phyloP scores from a whole-genome alignment of 2,888 invertebrate species.

The Psococerastis gibbosa region DNA sequence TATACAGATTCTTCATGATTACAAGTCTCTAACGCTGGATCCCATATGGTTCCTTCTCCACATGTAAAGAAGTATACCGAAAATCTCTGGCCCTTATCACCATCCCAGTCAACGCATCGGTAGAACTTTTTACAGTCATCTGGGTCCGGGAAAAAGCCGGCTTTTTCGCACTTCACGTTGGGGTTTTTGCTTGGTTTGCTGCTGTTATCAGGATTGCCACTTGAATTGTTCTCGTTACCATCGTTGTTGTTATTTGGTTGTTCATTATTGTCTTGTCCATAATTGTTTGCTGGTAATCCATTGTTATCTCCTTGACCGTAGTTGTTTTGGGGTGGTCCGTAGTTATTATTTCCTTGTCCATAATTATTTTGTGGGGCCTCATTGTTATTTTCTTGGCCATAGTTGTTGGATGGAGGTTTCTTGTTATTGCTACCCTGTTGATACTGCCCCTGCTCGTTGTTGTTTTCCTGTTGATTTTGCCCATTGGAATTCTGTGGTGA shows the following conservation, averaged over 20 bases:
- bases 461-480: conserved; percentile 15
- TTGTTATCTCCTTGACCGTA: conserved; percentile 14
- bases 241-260: conserved; percentile 14
- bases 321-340: conserved; percentile 12
- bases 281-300: conserved; percentile 11
- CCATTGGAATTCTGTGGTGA: conserved; percentile 15
- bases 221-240: conserved; percentile 14
- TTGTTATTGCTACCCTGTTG: conserved; percentile 16
- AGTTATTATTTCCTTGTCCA: not conserved
- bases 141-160: conserved; percentile 52
- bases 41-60: conserved; percentile 51
- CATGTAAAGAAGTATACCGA: conserved; percentile 47
- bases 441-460: conserved; percentile 17
- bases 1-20: conserved; percentile 45
- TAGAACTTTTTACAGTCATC: conserved; percentile 55
- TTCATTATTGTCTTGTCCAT: conserved; percentile 15
- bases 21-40: conserved; percentile 43
- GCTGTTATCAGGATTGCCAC: conserved; percentile 13
- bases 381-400: conserved; percentile 2
- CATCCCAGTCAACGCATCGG: conserved; percentile 49
- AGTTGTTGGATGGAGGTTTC: conserved; percentile 15
- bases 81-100: conserved; percentile 31
- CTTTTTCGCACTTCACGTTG: conserved; percentile 31
- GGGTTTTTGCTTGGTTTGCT: conserved; percentile 13
- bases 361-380: conserved; percentile 11